phyloP scores from a whole-genome alignment of 2,113 vertebrate species.

The Charadrius vociferus region DNA sequence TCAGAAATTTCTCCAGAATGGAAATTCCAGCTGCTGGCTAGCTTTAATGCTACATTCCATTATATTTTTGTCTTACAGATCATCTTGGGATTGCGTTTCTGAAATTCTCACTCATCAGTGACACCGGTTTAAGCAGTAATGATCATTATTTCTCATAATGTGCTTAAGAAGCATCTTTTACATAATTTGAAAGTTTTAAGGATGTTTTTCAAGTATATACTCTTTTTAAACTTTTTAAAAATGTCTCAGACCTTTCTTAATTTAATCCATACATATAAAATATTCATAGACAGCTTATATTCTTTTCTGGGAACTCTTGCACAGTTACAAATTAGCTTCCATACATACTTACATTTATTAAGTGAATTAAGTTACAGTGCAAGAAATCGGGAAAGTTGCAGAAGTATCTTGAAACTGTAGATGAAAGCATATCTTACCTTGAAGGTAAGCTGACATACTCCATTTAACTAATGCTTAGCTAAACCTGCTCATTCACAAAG shows the following conservation, averaged over 20 bases:
- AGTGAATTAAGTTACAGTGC: not conserved
- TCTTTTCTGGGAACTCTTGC: not conserved
- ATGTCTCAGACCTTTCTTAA: not conserved
- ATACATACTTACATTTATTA: not conserved
- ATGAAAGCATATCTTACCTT: not conserved
- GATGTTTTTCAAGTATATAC: not conserved
- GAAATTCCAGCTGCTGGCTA: constrained; percentile 33
- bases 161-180: not conserved
- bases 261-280: not conserved
- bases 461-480: not conserved
- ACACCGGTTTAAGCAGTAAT: not conserved
- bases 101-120: not conserved
- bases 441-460: not conserved
- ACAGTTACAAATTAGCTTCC: not conserved
- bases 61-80: not conserved
- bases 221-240: not conserved
- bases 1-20: constrained; percentile 25
- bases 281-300: not conserved
- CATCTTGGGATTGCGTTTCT: not conserved
- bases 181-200: not conserved
- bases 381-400: not conserved
- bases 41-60: not conserved
- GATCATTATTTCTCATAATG: not conserved
- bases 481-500: not conserved
- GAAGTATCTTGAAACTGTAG: not conserved